Evolutionary conservation across 2,797 vertebrate genomes (phyloP).

Genomic region (Erpetoichthys calabaricus): DNA sequence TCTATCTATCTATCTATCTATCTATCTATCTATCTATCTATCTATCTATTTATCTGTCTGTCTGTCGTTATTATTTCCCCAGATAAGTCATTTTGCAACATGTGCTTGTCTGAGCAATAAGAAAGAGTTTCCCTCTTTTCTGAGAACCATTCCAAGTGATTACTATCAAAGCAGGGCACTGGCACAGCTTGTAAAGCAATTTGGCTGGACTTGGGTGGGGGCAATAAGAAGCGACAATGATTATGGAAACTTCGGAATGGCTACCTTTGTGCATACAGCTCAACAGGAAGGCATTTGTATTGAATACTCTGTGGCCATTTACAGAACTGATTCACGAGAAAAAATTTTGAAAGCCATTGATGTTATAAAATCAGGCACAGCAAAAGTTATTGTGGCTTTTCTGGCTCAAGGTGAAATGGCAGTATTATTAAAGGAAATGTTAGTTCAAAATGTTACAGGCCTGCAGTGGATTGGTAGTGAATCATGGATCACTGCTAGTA

Average conservation of each 20-base stretch:
- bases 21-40: too few species aligned
- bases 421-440: neutral
- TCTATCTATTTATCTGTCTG: too few species aligned
- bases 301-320: slow-evolving; percentile 6
- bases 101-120: slow-evolving; percentile 8
- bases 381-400: slow-evolving; percentile 6
- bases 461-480: slow-evolving; percentile 8
- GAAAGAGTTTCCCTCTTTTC: slow-evolving; percentile 2
- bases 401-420: slow-evolving; percentile 3
- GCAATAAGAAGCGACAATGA: slow-evolving; percentile 6
- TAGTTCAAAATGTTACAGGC: slow-evolving; percentile 6
- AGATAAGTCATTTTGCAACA: slow-evolving; percentile 8
- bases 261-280: slow-evolving; percentile 4
- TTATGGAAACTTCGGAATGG: slow-evolving; percentile 7
- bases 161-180: slow-evolving; percentile 9
- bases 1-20: too few species aligned
- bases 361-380: slow-evolving; percentile 4
- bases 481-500: neutral
- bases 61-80: neutral
- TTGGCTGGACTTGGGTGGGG: slow-evolving; percentile 8
- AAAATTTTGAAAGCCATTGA: slow-evolving; percentile 1
- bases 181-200: slow-evolving; percentile 8
- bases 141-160: slow-evolving; percentile 10
- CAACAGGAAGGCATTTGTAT: slow-evolving; percentile 5
- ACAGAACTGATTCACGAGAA: neutral